These are phyloP conservation scores for Popillia japonica DNA, from an alignment of 1,140 invertebrate genomes.

Conservation along the genomic window DNA sequence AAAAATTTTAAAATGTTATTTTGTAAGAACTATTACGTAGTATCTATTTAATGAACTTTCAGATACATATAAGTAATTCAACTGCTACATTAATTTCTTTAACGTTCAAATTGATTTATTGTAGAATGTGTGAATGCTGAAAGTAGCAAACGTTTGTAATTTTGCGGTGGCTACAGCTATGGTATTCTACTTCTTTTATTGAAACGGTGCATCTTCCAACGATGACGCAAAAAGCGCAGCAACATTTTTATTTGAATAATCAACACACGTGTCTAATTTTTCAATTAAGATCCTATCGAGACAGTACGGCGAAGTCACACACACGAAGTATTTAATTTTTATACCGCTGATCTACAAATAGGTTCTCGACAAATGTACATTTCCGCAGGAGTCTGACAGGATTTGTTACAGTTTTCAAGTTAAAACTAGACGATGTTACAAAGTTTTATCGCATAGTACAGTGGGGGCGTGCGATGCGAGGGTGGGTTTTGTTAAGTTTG, in stretches of 20 bases:
- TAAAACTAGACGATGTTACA: neutral
- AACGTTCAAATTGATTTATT: too few relatives aligned
- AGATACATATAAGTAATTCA: too few relatives aligned
- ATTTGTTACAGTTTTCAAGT: conserved; percentile 7
- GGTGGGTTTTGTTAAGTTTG: conserved; percentile 2
- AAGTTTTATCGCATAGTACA: neutral
- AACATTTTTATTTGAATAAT: neutral
- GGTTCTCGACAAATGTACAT: neutral
- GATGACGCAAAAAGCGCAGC: too few relatives aligned
- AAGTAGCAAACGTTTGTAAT: too few relatives aligned
- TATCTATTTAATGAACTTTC: too few relatives aligned
- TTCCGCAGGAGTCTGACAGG: neutral
- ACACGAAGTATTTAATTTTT: conserved; percentile 1
- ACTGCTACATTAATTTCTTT: too few relatives aligned
- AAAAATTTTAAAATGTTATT: too few relatives aligned
- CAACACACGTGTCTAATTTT: neutral
- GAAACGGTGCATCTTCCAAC: too few relatives aligned
- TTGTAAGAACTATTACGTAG: too few relatives aligned
- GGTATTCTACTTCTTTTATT: too few relatives aligned
- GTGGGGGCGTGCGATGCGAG: neutral
- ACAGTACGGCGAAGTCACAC: neutral
- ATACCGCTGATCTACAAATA: neutral
- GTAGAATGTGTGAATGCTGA: too few relatives aligned
- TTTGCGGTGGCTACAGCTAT: too few relatives aligned
- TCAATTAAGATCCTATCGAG: neutral